Evolutionary conservation across 2,797 vertebrate genomes (phyloP).

Genomic region (Lagorchestes hirsutus): DNA sequence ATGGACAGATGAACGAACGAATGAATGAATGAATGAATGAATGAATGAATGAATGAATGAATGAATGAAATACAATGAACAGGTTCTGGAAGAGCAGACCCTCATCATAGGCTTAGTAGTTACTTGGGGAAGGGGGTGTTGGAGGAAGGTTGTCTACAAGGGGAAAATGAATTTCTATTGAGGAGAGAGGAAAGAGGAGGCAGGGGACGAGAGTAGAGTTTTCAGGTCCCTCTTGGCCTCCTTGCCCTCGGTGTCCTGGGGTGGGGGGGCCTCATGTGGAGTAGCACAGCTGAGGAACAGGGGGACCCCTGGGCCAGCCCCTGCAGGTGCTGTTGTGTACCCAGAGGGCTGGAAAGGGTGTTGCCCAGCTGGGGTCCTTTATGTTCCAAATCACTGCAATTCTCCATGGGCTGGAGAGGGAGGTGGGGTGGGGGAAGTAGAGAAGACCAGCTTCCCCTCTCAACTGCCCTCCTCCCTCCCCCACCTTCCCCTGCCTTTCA

Average conservation of each 20-base stretch:
- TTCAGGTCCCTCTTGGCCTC: background rate
- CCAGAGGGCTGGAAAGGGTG: conserved; percentile 43
- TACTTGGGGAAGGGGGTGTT: background rate
- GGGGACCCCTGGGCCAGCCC: background rate
- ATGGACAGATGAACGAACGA: too few relatives aligned
- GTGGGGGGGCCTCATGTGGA: background rate
- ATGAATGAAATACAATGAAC: background rate
- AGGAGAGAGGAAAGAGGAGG: background rate
- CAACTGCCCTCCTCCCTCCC: conserved; percentile 1
- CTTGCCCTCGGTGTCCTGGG: background rate
- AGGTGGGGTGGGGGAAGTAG: conserved; percentile 22
- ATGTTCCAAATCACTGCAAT: conserved; percentile 70
- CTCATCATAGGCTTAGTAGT: background rate
- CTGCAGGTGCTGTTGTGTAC: conserved; percentile 54
- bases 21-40: background rate
- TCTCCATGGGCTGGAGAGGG: conserved; percentile 69
- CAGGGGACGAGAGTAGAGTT: background rate
- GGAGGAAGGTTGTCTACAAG: background rate
- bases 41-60: background rate
- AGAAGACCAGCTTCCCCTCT: background rate
- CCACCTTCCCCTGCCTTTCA: background rate
- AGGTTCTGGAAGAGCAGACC: background rate
- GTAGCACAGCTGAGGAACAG: background rate
- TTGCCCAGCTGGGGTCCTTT: conserved; percentile 76
- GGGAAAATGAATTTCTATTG: background rate